Evolutionary conservation across 2,797 vertebrate genomes (phyloP), one percentile per base, ranked within the genome.

Genomic region (Taeniopygia guttata): DNA sequence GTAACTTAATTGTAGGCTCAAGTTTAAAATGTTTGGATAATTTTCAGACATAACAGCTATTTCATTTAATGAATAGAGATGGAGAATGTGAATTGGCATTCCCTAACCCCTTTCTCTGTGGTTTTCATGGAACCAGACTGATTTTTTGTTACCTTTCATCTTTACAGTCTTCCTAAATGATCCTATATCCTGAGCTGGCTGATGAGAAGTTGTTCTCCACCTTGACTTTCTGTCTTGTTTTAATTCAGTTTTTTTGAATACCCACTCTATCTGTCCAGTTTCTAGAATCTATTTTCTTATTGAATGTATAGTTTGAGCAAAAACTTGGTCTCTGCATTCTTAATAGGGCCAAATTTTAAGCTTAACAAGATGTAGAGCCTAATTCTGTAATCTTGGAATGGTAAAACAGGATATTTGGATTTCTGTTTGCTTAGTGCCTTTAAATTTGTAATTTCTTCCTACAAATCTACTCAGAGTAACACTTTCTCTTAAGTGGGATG

Each of bases 71-170:
- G 48, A 38, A 8, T 3, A 51, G 22, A 26, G 34, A 15, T 59
- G 30, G 25, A 48, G 52, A 56, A 30, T 13, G 26, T 45, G 10
- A 36, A 38, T 25, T 49, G 16, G 15, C 32, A 14, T 56, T 75
- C 43, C 5, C 19, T 72, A 11, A 13, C 23, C 42, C 2, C 0
- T 0, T 29, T 77, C 32, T 69, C 32, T 13, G 3, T 18, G 36
- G 5, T 63, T 89, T 87, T 52, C 36, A 48, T 25, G 9, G 51
- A 54, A 34, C 8, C 26, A 4, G 43, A 19, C 5, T n/a, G n/a
- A 13, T 7, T 59, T 48, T 43, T 49, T 43, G 1, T 73, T 36
- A 34, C 6, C 14, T 77, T 86, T 59, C 6, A 22, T 59, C 19
- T 91, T 82, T 40, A 9, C 3, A 40, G 0, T 62, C 40, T 87